Percentiles rank a stretch among this genome's conserved stretches.
These are phyloP conservation scores for Linurgus olivaceus DNA, from an alignment of 2,797 vertebrate species.

Conservation along the genomic window DNA sequence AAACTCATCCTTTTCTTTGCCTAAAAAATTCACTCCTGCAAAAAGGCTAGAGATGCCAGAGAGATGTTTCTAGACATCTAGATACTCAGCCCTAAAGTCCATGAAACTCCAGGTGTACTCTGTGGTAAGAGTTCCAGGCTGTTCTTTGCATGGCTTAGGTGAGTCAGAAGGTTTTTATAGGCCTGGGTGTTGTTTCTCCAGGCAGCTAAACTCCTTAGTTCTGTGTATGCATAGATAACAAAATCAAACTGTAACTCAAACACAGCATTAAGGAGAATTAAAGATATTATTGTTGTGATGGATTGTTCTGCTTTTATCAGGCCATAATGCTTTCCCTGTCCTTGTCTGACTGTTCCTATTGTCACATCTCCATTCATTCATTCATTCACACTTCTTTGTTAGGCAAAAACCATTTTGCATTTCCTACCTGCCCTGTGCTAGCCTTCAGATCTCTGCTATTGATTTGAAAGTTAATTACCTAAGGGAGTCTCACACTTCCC, in stretches of 20 bases:
- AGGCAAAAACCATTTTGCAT: constrained; percentile 52
- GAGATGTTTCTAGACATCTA: background rate
- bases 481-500: constrained; percentile 22
- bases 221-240: background rate
- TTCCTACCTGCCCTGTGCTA: constrained; percentile 19
- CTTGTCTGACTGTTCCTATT: constrained; percentile 30
- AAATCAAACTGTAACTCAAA: constrained; percentile 61
- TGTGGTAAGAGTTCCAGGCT: background rate
- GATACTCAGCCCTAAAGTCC: background rate
- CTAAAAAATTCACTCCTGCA: background rate
- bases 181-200: background rate
- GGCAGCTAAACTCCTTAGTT: background rate
- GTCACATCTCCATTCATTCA: constrained; percentile 9
- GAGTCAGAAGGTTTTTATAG: background rate
- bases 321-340: constrained; percentile 12
- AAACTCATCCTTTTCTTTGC: background rate
- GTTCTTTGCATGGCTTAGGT: background rate
- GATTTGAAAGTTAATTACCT: constrained; percentile 69
- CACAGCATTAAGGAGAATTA: constrained; percentile 23
- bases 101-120: background rate
- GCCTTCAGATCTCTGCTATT: constrained; percentile 51
- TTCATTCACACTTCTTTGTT: constrained; percentile 53
- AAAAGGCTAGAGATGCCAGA: background rate
- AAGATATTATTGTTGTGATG: constrained; percentile 30
- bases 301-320: constrained; percentile 52